phyloP scores from a whole-genome alignment of 2,113 vertebrate genomes.

The Enhydra lutris region DNA sequence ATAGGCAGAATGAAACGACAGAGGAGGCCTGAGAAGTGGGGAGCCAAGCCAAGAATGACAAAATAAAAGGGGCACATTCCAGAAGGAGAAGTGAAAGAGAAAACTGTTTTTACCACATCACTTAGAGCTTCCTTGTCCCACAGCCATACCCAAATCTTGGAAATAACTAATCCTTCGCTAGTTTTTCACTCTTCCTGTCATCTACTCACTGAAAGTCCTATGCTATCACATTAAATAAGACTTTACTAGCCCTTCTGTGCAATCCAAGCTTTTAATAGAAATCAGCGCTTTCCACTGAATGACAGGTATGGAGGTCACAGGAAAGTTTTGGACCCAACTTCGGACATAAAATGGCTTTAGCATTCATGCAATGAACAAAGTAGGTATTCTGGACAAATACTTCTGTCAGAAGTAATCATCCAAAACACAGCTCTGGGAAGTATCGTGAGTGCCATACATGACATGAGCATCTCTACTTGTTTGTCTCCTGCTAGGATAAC shows the following conservation, averaged over 20 bases:
- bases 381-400: neutral
- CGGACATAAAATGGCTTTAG: neutral
- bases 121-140: neutral
- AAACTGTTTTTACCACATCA: slow-evolving; percentile 41
- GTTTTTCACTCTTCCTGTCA: neutral
- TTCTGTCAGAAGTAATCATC: neutral
- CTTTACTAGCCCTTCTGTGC: neutral
- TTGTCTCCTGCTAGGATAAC: neutral
- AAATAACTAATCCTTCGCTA: neutral
- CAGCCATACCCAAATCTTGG: neutral
- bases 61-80: slow-evolving; percentile 31
- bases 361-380: neutral
- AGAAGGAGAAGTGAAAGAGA: slow-evolving; percentile 41
- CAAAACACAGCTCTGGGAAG: neutral
- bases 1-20: slow-evolving; percentile 10
- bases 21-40: neutral
- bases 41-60: slow-evolving; percentile 18
- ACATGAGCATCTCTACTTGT: neutral
- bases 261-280: neutral
- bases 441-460: neutral
- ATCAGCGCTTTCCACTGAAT: neutral
- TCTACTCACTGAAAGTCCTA: neutral
- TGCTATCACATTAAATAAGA: neutral
- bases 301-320: neutral
- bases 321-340: neutral